Conservation (phyloP, 2,888 invertebrate genomes). For the Unio delphinus region DNA sequence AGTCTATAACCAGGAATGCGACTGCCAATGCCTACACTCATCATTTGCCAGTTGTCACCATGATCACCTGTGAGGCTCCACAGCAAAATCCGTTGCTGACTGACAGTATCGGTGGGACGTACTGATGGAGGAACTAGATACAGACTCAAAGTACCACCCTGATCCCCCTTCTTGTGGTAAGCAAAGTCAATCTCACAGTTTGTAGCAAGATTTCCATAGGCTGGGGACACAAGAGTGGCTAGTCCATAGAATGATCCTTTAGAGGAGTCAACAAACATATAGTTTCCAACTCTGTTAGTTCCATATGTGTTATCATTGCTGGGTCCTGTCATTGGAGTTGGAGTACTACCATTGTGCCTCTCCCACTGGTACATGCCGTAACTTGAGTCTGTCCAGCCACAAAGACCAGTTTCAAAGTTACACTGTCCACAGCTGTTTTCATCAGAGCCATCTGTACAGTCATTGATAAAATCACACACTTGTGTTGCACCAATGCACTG, state of each 20-base stretch:
- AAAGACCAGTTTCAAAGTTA: constrained; percentile 54
- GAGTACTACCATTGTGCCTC: constrained; percentile 49
- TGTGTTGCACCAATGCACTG: constrained; percentile 49
- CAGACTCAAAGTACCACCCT: constrained; percentile 38
- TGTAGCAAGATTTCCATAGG: constrained; percentile 46
- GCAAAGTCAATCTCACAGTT: constrained; percentile 55
- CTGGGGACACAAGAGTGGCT: constrained; percentile 51
- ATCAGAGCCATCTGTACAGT: constrained; percentile 60
- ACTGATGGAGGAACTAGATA: constrained; percentile 44
- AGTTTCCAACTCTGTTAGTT: constrained; percentile 46
- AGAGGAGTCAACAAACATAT: constrained; percentile 59
- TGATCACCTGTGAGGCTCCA: constrained; percentile 50
- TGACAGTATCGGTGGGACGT: constrained; percentile 24
- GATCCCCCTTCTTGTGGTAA: constrained; percentile 43
- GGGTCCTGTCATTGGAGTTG: constrained; percentile 52
- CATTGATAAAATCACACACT: constrained; percentile 57
- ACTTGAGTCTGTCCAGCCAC: constrained; percentile 61
- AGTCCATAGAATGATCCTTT: constrained; percentile 45
- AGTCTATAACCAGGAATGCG: constrained; percentile 51
- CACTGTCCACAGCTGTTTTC: constrained; percentile 59
- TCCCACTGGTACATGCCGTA: constrained; percentile 52
- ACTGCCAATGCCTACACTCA: constrained; percentile 51
- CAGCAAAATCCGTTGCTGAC: constrained; percentile 29
- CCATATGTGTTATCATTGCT: constrained; percentile 58
- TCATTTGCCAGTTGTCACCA: constrained; percentile 53